These are phyloP conservation scores for Apotomis betuletana DNA, from an alignment of 2,888 invertebrate genomes.

Conservation along the genomic window DNA sequence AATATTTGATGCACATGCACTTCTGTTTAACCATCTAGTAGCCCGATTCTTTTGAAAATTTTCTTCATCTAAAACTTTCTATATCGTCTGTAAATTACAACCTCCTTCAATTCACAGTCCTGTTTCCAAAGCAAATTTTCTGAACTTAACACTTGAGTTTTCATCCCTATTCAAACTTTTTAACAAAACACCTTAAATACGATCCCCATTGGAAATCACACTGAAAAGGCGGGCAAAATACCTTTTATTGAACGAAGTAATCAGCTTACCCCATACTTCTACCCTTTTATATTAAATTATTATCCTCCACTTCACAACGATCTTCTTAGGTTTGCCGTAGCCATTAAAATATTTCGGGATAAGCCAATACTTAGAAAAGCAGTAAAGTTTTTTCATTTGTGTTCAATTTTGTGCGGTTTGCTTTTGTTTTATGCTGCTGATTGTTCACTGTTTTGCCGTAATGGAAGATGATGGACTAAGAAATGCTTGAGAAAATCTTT, in stretches of 20 bases:
- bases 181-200: neutral
- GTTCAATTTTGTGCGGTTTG: neutral
- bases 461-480: neutral
- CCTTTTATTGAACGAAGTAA: neutral
- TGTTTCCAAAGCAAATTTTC: no score
- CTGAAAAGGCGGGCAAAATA: neutral
- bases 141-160: no score
- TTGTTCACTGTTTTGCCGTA: neutral
- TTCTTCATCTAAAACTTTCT: no score
- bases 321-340: neutral
- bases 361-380: neutral
- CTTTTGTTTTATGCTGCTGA: neutral
- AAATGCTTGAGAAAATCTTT: neutral
- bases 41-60: no score
- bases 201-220: neutral
- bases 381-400: slow-evolving; percentile 21
- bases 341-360: neutral
- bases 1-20: no score
- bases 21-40: no score
- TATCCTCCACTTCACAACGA: neutral
- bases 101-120: neutral
- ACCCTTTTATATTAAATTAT: neutral
- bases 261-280: neutral
- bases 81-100: no score
- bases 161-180: neutral